phyloP scores from a whole-genome alignment of 2,797 vertebrate species.

The Acanthornis magna region DNA sequence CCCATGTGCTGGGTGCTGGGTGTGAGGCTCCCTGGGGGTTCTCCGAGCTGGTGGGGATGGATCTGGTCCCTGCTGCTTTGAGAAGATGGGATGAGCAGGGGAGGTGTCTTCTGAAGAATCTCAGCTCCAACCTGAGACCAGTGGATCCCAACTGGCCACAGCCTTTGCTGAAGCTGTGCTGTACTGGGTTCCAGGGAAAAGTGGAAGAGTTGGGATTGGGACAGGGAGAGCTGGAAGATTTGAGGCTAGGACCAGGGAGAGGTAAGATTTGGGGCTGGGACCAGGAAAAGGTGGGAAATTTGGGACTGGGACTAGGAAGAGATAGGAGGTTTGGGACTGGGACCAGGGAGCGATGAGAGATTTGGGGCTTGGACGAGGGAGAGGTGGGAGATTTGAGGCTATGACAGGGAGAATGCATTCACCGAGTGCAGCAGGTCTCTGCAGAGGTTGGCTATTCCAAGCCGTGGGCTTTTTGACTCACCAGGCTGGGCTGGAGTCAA shows the following conservation, averaged over 20 bases:
- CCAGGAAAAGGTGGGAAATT: neutral
- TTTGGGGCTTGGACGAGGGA: neutral
- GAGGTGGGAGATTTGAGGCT: too few species aligned
- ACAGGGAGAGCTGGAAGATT: neutral
- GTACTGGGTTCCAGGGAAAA: neutral
- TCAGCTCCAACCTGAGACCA: neutral
- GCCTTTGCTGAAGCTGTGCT: neutral
- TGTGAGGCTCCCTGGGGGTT: fast-evolving
- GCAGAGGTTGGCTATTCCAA: neutral
- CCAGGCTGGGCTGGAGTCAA: neutral
- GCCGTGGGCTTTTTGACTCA: neutral
- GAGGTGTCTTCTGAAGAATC: neutral
- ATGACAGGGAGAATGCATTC: neutral
- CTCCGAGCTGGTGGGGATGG: neutral
- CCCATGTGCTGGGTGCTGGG: fast-evolving
- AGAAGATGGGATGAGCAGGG: neutral
- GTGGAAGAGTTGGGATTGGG: neutral
- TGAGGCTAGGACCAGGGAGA: neutral
- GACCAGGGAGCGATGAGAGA: fast-evolving
- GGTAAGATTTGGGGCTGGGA: neutral
- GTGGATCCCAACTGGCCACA: neutral
- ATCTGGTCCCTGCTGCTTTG: neutral
- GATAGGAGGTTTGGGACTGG: too few species aligned
- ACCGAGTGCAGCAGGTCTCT: neutral
- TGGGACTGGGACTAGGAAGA: fast-evolving